Evolutionary conservation across 2,797 vertebrate species (phyloP).

Genomic region (Mus minutoides): DNA sequence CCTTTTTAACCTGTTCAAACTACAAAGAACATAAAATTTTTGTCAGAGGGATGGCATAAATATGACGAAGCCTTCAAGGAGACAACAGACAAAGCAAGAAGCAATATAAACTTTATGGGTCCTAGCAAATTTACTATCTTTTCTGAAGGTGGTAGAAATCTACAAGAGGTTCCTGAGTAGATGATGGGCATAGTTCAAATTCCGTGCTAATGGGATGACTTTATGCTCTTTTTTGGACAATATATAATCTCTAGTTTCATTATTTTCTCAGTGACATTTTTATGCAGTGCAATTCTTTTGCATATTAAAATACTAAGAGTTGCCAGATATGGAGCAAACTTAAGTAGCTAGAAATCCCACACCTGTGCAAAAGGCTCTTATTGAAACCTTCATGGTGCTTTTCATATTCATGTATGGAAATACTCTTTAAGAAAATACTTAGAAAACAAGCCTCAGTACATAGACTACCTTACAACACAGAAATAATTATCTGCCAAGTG

Average conservation of each 20-base stretch:
- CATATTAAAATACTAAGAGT: not conserved
- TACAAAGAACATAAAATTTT: not conserved
- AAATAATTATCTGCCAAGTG: slow-evolving; percentile 70
- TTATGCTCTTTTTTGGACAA: not conserved
- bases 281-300: slow-evolving; percentile 21
- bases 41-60: not conserved
- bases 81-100: not conserved
- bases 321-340: not conserved
- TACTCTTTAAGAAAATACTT: slow-evolving; percentile 23
- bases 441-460: slow-evolving; percentile 40
- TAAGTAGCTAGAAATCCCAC: slow-evolving; percentile 41
- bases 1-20: not conserved
- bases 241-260: slow-evolving; percentile 29
- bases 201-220: not conserved
- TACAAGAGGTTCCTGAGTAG: not conserved
- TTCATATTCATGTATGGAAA: slow-evolving; percentile 59
- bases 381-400: not conserved
- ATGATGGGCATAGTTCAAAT: not conserved
- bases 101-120: not conserved
- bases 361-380: slow-evolving; percentile 29
- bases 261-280: slow-evolving; percentile 34
- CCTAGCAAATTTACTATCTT: not conserved
- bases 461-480: slow-evolving; percentile 32
- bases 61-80: not conserved
- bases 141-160: not conserved